Conservation (phyloP, 2,113 vertebrate genomes). For the Promerops cafer region DNA sequence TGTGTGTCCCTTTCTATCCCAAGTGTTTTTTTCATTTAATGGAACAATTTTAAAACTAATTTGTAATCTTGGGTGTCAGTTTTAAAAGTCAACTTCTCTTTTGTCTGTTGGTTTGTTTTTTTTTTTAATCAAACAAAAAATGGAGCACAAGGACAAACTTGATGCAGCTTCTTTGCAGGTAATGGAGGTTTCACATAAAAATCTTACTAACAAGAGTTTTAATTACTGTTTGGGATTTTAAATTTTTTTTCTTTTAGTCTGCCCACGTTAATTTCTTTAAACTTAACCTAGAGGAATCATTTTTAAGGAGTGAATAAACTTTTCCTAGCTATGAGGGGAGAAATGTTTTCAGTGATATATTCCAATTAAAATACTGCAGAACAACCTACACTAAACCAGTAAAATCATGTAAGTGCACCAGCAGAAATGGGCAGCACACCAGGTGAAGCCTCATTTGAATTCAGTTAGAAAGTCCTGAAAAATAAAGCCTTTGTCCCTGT, state of each 20-base stretch:
- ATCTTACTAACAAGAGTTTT: neutral
- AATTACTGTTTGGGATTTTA: neutral
- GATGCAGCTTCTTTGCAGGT: neutral
- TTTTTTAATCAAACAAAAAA: neutral
- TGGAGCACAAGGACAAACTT: neutral
- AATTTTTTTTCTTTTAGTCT: neutral
- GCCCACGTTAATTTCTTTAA: neutral
- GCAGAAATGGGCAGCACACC: neutral
- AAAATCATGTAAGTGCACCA: neutral
- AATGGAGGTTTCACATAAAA: neutral
- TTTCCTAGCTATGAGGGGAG: neutral
- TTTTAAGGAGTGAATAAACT: neutral
- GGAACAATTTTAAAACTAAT: neutral
- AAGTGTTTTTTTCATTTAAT: neutral
- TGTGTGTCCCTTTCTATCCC: neutral
- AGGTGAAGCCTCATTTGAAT: neutral
- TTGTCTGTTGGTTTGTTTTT: neutral
- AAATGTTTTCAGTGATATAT: neutral
- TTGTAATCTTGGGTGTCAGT: neutral
- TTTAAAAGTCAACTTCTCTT: neutral
- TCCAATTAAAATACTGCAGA: neutral
- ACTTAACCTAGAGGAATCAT: neutral
- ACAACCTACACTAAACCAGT: neutral
- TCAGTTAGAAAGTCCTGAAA: neutral
- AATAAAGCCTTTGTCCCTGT: neutral